A percentile compares a stretch with the other conserved stretches of the same genome.
phyloP scores from a whole-genome alignment of 2,113 vertebrate species.

The Steatornis caripensis region DNA sequence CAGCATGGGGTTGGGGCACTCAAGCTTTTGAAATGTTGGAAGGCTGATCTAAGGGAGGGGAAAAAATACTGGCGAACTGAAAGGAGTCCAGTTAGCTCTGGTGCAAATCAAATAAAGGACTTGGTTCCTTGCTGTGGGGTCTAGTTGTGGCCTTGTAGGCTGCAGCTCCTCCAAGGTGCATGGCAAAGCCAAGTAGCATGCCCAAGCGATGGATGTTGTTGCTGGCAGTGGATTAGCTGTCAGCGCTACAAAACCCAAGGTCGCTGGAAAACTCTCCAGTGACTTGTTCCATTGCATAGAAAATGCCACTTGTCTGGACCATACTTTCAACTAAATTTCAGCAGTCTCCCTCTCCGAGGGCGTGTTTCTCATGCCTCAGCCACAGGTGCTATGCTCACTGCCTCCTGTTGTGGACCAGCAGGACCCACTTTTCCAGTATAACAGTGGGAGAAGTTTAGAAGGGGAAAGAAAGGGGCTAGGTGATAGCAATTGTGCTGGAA shows the following conservation, averaged over 20 bases:
- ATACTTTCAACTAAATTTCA: not conserved
- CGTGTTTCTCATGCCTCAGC: accelerated
- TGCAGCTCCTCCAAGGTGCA: not conserved
- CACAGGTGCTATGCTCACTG: accelerated
- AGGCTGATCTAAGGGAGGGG: not conserved
- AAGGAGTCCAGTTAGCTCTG: not conserved
- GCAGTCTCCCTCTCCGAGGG: not conserved
- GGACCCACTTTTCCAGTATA: not conserved
- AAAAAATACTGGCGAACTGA: not conserved
- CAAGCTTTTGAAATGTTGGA: not conserved
- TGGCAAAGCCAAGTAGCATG: not conserved
- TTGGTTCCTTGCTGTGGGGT: not conserved
- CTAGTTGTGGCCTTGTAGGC: not conserved
- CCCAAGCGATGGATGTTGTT: not conserved
- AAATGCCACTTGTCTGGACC: not conserved
- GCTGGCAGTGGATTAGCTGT: not conserved
- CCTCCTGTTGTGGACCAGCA: not conserved
- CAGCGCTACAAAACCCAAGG: accelerated
- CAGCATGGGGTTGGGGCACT: accelerated
- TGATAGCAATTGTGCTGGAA: not conserved
- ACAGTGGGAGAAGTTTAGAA: not conserved
- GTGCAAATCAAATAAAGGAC: not conserved
- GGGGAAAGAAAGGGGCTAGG: not conserved
- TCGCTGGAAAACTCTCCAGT: not conserved
- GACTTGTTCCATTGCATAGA: not conserved